These are phyloP conservation scores for Dufourea novaeangliae DNA, from an alignment of 1,140 invertebrate genomes.

Conservation along the genomic window DNA sequence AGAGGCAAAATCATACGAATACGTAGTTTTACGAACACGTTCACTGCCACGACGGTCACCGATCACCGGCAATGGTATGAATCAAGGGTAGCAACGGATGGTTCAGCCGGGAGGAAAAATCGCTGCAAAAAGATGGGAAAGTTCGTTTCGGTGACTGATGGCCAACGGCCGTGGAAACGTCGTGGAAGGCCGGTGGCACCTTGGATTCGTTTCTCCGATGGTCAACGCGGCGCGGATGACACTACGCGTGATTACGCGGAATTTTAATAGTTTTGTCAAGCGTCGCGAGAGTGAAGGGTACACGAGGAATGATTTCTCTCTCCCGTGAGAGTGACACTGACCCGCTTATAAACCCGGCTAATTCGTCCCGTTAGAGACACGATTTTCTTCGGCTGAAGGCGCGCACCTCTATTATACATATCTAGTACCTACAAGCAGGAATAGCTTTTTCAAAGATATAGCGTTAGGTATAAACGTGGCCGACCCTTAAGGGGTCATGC, in stretches of 20 bases:
- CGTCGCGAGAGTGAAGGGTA: slow-evolving; percentile 44
- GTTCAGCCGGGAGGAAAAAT: background rate
- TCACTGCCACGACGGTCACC: too few relatives aligned
- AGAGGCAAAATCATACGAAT: too few relatives aligned
- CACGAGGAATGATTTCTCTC: slow-evolving; percentile 47
- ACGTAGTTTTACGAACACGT: too few relatives aligned
- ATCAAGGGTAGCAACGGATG: too few relatives aligned
- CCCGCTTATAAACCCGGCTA: slow-evolving; percentile 35
- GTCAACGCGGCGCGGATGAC: slow-evolving; percentile 22
- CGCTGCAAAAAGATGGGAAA: background rate
- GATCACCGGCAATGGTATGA: too few relatives aligned
- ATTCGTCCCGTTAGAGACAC: slow-evolving; percentile 36
- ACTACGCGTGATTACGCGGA: slow-evolving; percentile 31
- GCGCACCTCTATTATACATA: too few relatives aligned
- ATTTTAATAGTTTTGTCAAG: slow-evolving; percentile 55
- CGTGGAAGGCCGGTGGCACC: slow-evolving; percentile 8
- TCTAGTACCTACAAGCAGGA: too few relatives aligned
- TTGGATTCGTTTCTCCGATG: slow-evolving; percentile 44
- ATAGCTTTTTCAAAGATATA: too few relatives aligned
- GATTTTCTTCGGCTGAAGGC: slow-evolving; percentile 27
- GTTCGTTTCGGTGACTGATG: slow-evolving; percentile 1
- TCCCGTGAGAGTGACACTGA: slow-evolving; percentile 54
- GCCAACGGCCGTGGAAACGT: background rate
- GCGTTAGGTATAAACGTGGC: too few relatives aligned
- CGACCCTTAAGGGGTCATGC: too few relatives aligned